These are phyloP conservation scores for Cryptocheilus praepositus DNA, from an alignment of 2,888 invertebrate genomes.

Conservation along the genomic window DNA sequence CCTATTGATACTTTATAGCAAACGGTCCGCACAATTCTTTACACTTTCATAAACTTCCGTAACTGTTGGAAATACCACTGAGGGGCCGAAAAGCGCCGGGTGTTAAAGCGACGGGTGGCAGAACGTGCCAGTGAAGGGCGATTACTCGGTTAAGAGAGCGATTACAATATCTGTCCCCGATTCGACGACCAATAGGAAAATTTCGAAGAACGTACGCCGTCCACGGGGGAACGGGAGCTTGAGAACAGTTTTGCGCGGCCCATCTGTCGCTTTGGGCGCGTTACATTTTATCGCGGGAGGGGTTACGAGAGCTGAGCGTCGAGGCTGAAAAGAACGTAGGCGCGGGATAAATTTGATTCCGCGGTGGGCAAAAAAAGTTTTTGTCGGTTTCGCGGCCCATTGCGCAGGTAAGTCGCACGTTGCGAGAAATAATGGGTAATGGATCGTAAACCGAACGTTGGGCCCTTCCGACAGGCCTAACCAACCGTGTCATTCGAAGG, in stretches of 20 bases:
- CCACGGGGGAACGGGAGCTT: not conserved
- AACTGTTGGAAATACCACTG: not conserved
- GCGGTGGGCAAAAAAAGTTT: constrained; percentile 32
- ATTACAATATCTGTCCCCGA: constrained; percentile 68
- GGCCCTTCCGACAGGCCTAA: constrained; percentile 24
- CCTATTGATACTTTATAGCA: no score
- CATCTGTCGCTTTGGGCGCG: constrained; percentile 12
- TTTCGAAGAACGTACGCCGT: constrained; percentile 24
- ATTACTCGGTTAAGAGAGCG: constrained; percentile 62
- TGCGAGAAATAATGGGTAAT: constrained; percentile 55
- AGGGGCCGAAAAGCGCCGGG: constrained; percentile 41
- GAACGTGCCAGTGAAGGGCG: constrained; percentile 39
- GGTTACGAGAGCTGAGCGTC: no score
- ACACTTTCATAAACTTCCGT: no score
- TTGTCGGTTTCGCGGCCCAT: constrained; percentile 56
- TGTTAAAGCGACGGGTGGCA: constrained; percentile 37
- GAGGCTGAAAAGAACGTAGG: not conserved
- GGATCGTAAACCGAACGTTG: constrained; percentile 57
- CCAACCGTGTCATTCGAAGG: constrained; percentile 10
- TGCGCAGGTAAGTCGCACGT: constrained; percentile 33
- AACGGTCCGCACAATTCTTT: no score
- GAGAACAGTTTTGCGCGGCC: constrained; percentile 7
- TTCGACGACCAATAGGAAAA: constrained; percentile 35
- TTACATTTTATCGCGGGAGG: not conserved
- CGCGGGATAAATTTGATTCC: constrained; percentile 25